Base-by-base conservation (phyloP, 1,140 invertebrate species). In the Nasonia vitripennis region DNA sequence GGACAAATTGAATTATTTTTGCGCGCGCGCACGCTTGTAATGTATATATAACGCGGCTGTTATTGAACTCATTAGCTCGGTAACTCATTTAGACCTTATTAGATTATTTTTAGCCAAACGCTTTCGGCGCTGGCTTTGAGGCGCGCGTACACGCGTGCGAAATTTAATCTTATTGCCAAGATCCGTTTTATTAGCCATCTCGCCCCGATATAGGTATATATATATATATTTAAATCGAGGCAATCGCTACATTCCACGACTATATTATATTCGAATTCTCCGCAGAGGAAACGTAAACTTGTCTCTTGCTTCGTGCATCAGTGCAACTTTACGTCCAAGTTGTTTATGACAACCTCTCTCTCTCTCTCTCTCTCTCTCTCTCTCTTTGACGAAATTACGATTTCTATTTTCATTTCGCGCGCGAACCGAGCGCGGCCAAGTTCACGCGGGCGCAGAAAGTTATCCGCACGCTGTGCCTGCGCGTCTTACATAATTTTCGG, bases 331-430 rank as follows among this genome's bases (percentile, higher is more conserved):
- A 41, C 7, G 37, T 41, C 5, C 37, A 9, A 41, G 37, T 7
- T 41, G 41, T 45, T 45, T 45, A 45, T 45, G 41, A 45, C 41
- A 45, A 9, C 41, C 10, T 45, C 41, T 10, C 41, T 45, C 9
- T 45, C 41, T 41, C 51, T 17, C 51, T 55, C 51, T 17, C 12
- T 55, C 51, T 55, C 51, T 17, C 14, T 55, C 51, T 17, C 51
- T 55, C 51, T 55, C 48, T 70, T 48, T 81, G 79, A 74, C 48
- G 37, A 75, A 78, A 78, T 34, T 78, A 84, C 62, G 37, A 84
- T 34, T 51, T 71, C 74, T 84, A 84, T 84, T 84, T 84, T 84
- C 11, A 84, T 51, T 78, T 48, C 10, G n/a, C 67, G n/a, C 67
- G 79, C 62, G 11, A 67, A 45, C 70, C 0, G 17, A n/a, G 34